Base-by-base conservation (phyloP, 1,140 invertebrate species). In the Hypothenemus hampei region DNA sequence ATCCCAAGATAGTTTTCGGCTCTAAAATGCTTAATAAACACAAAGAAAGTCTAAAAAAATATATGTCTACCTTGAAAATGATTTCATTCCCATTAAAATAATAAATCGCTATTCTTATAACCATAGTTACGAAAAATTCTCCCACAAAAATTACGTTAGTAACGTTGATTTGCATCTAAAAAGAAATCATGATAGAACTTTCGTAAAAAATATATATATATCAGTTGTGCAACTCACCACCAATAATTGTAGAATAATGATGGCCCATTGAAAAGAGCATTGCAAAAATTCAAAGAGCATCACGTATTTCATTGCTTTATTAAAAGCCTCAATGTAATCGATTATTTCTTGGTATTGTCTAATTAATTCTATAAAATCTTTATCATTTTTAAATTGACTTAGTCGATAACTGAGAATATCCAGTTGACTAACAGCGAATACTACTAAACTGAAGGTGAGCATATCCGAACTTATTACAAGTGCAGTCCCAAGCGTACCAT, bases 241-340 rank as follows among this genome's bases (percentile, higher is more conserved):
- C 11, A 57, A 21, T 6, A 57, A 33, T 19, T 57, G 55, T 13
- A 57, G 19, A 22, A 20, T 51, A 10, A 50, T 57, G 4, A 47
- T 57, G 11, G 55, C 46, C 18, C 50, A 29, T 22, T 57, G 55
- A 11, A 57, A 33, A 8, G 55, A 57, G 26, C 39, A 50, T 41
- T 57, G 55, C 15, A 57, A 31, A 40, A 57, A 57, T 18, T 57
- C 55, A 31, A 57, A 57, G 6, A 57, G 15, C 46, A 57, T 57
- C 3, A 57, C 48, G 26, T 57, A 57, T 31, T 57, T 57, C 55
- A 57, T 50, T 1, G 18, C 39, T 35, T 50, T 22, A 20, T 57
- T 57, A 26, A 57, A 57, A 2, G 43, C 36, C 31, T 57, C 47
- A 7, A 57, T 39, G 16, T 57, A 57, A 3, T 41, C 51, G 15